These are phyloP conservation scores for Erannis defoliaria DNA, from an alignment of 2,888 invertebrate species.

Conservation along the genomic window DNA sequence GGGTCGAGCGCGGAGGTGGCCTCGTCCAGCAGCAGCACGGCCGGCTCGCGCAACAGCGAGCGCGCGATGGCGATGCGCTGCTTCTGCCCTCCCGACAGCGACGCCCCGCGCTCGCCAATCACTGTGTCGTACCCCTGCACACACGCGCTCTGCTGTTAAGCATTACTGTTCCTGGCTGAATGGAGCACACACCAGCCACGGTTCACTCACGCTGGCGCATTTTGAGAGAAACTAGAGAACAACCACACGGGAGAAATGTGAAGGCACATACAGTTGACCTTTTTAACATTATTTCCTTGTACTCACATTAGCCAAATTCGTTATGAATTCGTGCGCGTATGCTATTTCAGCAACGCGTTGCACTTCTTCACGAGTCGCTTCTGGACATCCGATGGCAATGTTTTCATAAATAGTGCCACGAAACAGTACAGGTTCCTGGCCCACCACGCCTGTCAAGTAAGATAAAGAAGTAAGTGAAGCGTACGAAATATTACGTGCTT, in stretches of 20 bases:
- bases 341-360: conserved; percentile 91
- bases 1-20: conserved; percentile 95
- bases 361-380: conserved; percentile 89
- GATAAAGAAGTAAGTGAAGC: background rate
- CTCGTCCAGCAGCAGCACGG: conserved; percentile 91
- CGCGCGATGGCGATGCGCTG: conserved; percentile 95
- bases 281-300: background rate
- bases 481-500: background rate
- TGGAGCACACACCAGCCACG: too few relatives aligned
- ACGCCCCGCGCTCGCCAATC: conserved; percentile 93
- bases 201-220: too few relatives aligned
- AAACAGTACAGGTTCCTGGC: conserved; percentile 95
- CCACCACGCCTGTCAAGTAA: conserved; percentile 89
- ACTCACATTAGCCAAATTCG: conserved; percentile 89
- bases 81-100: conserved; percentile 94
- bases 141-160: too few relatives aligned
- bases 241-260: too few relatives aligned
- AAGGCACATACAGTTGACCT: background rate
- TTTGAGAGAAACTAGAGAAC: too few relatives aligned
- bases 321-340: conserved; percentile 92
- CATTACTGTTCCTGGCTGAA: too few relatives aligned
- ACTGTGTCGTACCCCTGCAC: conserved; percentile 91
- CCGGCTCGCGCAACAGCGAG: conserved; percentile 91
- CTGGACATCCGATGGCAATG: conserved; percentile 90
- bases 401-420: conserved; percentile 91